Base-by-base conservation (phyloP, 2,888 invertebrate species). In the Phrixothrix hirtus region DNA sequence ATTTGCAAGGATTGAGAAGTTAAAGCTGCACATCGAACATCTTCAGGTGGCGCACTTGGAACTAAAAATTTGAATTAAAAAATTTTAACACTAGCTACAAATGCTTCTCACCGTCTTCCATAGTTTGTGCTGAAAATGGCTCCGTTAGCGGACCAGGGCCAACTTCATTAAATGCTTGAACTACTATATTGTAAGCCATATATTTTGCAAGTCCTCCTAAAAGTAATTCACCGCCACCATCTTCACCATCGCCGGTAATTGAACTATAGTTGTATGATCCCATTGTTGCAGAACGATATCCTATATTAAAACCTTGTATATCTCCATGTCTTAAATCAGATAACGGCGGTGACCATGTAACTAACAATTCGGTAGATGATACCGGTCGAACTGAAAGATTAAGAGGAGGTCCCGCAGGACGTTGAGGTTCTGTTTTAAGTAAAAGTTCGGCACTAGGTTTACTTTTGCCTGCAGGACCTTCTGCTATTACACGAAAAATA, bases 1-100 rank as follows among this genome's bases (percentile, higher is more conserved):
- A 91, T 83, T 77, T 88, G 87, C 45, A 91, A 76, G 4, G 87
- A 87, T 66, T 88, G 86, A 0, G 90, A 88, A 15, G 87, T 85
- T 34, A 89, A 72, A 0, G 89, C 83, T 0, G 84, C 84, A 66
- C 90, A 90, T 51, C 88, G 81, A 10, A 91, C 84, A 66, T 87
- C 87, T 71, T 86, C 85, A 0, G 90, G 90, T n/a, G 89, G 81
- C 68, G 83, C 82, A 66, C 87, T 88, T 31, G 91, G 91, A 35
- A 89, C 90, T 91, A 68, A 3, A 53, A 48, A 3, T 21, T 7
- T 21, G 7, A 21, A 21, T 21, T 21, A 21, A 21, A 5, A 21
- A 11, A 10, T 4, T 12, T 12, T 10, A 29, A 15, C 14, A 32
- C 36, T 55, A 43, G 11, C n/a, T 53, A 71, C 2, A 13, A 12